Conservation (phyloP, 2,113 vertebrate genomes). For the Piaya cayana region DNA sequence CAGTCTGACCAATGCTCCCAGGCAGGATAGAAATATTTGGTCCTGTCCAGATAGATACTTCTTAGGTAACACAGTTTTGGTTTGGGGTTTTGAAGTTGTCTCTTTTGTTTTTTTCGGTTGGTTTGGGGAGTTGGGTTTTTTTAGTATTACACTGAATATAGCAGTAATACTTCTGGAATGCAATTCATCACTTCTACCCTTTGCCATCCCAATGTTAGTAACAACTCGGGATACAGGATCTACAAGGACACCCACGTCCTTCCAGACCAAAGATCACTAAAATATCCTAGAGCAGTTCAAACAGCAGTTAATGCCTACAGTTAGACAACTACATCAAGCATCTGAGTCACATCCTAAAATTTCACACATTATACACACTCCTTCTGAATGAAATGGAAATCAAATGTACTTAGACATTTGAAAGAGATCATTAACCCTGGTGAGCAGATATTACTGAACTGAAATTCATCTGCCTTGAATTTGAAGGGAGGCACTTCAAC, state of each 20-base stretch:
- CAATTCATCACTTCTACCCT: not conserved
- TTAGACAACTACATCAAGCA: not conserved
- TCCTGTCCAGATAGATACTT: not conserved
- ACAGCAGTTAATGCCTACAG: not conserved
- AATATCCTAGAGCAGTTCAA: not conserved
- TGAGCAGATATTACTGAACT: not conserved
- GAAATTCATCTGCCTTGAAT: not conserved
- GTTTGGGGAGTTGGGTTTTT: rapidly evolving
- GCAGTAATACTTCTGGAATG: not conserved
- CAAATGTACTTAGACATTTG: rapidly evolving
- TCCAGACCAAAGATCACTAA: not conserved
- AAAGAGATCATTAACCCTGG: not conserved
- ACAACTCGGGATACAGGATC: not conserved
- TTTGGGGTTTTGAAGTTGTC: not conserved
- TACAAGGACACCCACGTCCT: not conserved
- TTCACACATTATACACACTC: not conserved
- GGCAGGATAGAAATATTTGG: not conserved
- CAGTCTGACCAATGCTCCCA: not conserved
- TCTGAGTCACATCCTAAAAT: not conserved
- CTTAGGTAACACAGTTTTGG: not conserved
- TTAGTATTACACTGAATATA: not conserved
- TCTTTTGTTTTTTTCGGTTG: not conserved
- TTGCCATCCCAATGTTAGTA: not conserved
- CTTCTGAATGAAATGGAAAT: not conserved
- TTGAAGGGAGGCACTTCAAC: not conserved